Evolutionary conservation across 2,113 vertebrate genomes (phyloP), one percentile per base, ranked within the genome.

Genomic region (Atherinomorus stipes): DNA sequence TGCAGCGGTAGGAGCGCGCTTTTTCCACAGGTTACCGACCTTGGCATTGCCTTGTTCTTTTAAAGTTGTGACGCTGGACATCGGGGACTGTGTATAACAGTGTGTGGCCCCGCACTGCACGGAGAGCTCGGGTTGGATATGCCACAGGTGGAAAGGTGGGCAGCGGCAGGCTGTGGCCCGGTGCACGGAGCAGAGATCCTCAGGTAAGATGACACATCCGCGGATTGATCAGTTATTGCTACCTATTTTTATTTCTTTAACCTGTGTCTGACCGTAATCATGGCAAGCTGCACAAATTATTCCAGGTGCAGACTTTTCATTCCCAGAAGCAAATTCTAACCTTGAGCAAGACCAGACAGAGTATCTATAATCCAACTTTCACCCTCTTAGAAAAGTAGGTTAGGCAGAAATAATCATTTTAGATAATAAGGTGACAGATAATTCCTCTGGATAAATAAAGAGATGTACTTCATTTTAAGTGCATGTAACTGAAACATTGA

Each of bases 81-180:
- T 50, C 16, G 37, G 23, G 25, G 44, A 51, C 37, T 19, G 71
- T 61, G 61, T 34, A 8, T 34, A 68, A 12, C 31, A 56, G 44
- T 16, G 84, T 28, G 74, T 22, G 42, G 11, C 2, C 54, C 26
- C 54, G 68, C 54, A 19, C 16, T 50, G 57, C 73, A 37, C 42
- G 38, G 37, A 57, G 56, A 77, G 60, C 21, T 15, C 15, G n/a
- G 64, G 49, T 70, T 85, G 88, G 89, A 88, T 74, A 85, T 87
- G 76, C 84, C 57, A 87, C 90, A 92, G 86, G 88, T 90, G 89
- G 74, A 76, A 13, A 77, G 80, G 77, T 64, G 79, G 22, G 75
- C 65, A 83, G 76, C 79, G 9, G 52, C 53, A 85, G 70, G 58
- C 60, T 58, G 78, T 56, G 75, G 71, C 45, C 61, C 40, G 50